These are phyloP conservation scores for Cyanocitta stelleri DNA, from an alignment of 2,113 vertebrate species.

Conservation along the genomic window DNA sequence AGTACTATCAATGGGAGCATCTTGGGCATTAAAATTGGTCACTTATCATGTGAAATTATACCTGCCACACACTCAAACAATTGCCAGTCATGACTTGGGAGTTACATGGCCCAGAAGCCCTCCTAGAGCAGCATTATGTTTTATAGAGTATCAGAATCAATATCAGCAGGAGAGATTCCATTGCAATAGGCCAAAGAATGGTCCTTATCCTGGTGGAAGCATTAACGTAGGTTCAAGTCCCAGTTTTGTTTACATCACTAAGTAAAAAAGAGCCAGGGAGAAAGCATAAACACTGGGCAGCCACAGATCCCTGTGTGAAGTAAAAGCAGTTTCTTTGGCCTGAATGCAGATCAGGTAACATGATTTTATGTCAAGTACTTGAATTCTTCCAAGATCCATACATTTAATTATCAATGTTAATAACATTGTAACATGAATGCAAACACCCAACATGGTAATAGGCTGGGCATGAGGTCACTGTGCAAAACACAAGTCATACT, in stretches of 20 bases:
- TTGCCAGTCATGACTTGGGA: background rate
- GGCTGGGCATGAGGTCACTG: background rate
- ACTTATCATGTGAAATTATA: background rate
- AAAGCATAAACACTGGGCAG: background rate
- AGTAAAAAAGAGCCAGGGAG: background rate
- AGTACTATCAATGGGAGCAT: background rate
- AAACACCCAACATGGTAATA: background rate
- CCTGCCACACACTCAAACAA: background rate
- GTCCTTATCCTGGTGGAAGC: background rate
- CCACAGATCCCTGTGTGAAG: background rate
- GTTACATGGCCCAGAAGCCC: background rate
- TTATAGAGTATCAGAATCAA: background rate
- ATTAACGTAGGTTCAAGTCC: background rate
- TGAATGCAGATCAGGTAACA: background rate
- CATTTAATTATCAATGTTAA: background rate
- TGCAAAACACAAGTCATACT: background rate
- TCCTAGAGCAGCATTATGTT: background rate
- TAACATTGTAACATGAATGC: background rate
- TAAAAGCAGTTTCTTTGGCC: background rate
- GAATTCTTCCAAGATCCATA: background rate
- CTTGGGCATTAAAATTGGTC: background rate
- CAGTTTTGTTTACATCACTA: background rate
- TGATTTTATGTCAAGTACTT: background rate
- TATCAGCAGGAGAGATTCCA: background rate
- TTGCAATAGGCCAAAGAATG: background rate